Conservation (phyloP, 2,797 vertebrate species). For the Ispidina lecontei region DNA sequence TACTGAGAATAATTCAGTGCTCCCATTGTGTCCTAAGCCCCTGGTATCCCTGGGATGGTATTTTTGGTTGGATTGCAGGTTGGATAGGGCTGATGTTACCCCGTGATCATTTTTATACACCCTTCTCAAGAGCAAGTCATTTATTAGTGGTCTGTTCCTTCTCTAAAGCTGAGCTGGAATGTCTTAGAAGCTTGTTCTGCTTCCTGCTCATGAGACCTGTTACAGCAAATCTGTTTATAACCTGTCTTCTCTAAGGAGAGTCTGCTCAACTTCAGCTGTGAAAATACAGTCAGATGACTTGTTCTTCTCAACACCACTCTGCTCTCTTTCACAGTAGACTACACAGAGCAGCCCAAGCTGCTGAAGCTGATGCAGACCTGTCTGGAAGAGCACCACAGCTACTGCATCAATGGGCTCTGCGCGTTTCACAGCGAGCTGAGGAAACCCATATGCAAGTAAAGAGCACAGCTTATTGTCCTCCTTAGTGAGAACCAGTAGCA, state of each 20-base stretch:
- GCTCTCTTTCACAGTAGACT: conserved; percentile 37
- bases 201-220: accelerated
- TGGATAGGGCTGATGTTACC: background rate
- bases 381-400: conserved; percentile 75
- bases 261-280: background rate
- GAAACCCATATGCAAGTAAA: conserved; percentile 81
- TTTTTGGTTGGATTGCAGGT: background rate
- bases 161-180: background rate
- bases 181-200: background rate
- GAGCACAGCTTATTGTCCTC: background rate
- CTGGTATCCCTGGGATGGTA: background rate
- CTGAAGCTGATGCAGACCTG: conserved; percentile 75
- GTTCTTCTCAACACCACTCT: background rate
- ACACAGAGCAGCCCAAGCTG: conserved; percentile 44
- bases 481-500: background rate
- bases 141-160: background rate
- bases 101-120: background rate
- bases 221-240: background rate
- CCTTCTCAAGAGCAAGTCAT: background rate
- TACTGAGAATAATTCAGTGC: background rate
- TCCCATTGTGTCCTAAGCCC: background rate
- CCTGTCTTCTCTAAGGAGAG: background rate
- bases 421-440: conserved; percentile 76
- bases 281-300: background rate
- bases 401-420: conserved; percentile 81